phyloP scores from a whole-genome alignment of 2,113 vertebrate species.

The Crypturellus undulatus region DNA sequence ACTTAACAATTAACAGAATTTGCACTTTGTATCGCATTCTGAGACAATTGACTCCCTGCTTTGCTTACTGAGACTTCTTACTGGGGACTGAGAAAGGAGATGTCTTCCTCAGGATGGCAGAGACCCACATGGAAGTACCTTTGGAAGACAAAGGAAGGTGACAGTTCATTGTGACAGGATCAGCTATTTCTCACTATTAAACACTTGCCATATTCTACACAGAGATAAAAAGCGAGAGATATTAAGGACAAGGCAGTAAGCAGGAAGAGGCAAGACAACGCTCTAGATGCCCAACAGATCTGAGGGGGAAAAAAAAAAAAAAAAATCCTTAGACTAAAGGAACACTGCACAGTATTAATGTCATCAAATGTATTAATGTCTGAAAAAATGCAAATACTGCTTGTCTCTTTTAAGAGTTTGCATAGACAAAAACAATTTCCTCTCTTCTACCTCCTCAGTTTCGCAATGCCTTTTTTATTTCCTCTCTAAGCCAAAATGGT shows the following conservation, averaged over 20 bases:
- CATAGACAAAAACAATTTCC: background rate
- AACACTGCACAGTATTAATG: background rate
- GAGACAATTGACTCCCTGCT: background rate
- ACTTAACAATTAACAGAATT: background rate
- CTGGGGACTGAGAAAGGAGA: background rate
- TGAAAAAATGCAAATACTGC: background rate
- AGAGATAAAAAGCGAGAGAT: accelerated
- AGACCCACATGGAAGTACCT: background rate
- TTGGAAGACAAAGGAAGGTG: background rate
- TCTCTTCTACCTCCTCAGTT: too few species aligned
- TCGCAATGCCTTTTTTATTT: background rate
- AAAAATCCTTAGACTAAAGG: background rate
- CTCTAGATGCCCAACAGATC: background rate
- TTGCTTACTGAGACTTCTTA: background rate
- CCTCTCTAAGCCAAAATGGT: background rate
- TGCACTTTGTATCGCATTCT: background rate
- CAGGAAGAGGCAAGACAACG: too few species aligned
- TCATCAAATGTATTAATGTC: accelerated
- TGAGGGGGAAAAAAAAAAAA: background rate
- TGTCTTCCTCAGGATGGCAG: accelerated
- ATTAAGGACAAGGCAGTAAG: accelerated
- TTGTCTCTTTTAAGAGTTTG: background rate
- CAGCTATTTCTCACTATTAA: background rate
- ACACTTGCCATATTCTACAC: background rate
- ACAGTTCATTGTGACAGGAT: background rate